A percentile compares a stretch with the other conserved stretches of the same genome.
These are phyloP conservation scores for Silurus lanzhouensis DNA, from an alignment of 2,797 vertebrate species.

Conservation along the genomic window DNA sequence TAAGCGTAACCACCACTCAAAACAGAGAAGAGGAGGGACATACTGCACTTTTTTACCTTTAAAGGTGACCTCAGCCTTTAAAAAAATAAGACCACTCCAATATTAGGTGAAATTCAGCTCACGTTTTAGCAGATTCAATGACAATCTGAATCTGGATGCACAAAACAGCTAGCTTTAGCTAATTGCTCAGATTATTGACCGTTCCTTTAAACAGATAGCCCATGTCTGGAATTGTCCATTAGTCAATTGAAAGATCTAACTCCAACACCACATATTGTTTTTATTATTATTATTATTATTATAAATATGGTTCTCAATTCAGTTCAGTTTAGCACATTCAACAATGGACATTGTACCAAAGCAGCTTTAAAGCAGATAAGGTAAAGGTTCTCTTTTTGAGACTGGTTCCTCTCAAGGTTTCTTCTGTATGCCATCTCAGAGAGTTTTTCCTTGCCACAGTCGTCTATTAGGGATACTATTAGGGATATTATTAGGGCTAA, in stretches of 20 bases:
- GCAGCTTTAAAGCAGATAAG: no score
- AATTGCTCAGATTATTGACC: neutral
- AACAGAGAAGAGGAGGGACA: slow-evolving; percentile 14
- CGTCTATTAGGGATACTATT: no score
- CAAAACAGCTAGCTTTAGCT: neutral
- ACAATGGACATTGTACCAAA: no score
- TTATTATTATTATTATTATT: no score
- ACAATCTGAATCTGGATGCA: neutral
- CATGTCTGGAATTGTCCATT: neutral
- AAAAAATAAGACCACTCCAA: neutral
- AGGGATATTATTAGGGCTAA: no score
- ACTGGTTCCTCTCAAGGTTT: no score
- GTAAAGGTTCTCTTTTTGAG: no score
- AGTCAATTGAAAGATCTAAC: neutral
- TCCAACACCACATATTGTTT: neutral
- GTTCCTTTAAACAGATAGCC: neutral
- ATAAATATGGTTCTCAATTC: no score
- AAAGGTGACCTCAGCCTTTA: neutral
- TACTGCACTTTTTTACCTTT: slow-evolving; percentile 22
- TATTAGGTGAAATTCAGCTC: neutral
- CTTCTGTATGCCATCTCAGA: no score
- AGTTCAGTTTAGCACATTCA: no score
- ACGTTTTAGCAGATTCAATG: neutral
- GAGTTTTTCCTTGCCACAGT: no score
- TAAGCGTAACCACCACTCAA: neutral